Evolutionary conservation across 2,888 invertebrate species (phyloP), one percentile per base, ranked within the genome.

Genomic region (Liodrosophila aerea): DNA sequence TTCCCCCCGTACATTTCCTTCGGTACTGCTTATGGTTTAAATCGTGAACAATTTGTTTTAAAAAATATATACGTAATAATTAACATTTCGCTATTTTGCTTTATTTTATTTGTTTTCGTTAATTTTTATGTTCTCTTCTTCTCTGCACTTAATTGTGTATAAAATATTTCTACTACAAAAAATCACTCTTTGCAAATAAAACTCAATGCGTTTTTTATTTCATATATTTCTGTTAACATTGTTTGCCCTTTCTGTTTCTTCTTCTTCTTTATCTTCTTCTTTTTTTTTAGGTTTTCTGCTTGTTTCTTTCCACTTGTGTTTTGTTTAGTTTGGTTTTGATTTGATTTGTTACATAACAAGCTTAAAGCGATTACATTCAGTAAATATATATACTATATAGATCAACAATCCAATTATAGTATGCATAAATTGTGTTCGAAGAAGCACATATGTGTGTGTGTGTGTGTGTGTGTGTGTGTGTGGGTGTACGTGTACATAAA

Each of bases 61-160:
- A 85, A 84, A 87, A 87, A 87, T 82, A 87, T 86, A 87, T 78
- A 82, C 76, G 82, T 82, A 82, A 85, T 82, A 86, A 86, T 86
- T 86, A 82, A 82, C 82, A 86, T 77, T 83, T 73, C 59, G 58
- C 68, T 83, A 76, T 80, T 61, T 62, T 53, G 43, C 58, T 37
- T 54, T 33, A 15, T 47, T 45, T 39, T 46, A 29, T 40, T 33
- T 36, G 58, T 63, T 59, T 52, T 16, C 34, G 36, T 41, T 43
- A n/a, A 54, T 66, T 46, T 39, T 62, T 65, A 59, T 31, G 22
- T 52, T 29, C 31, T 31, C 15, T n/a, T 12, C 34, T 31, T 51
- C 45, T 58, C 43, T 61, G 67, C 37, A 52, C 47, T 69, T 67
- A 73, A 62, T 61, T 67, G 81, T 85, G 76, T 85, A 85, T 82